Evolutionary conservation across 2,888 invertebrate species (phyloP), one percentile per base, ranked within the genome.

Genomic region (Nebria salina): DNA sequence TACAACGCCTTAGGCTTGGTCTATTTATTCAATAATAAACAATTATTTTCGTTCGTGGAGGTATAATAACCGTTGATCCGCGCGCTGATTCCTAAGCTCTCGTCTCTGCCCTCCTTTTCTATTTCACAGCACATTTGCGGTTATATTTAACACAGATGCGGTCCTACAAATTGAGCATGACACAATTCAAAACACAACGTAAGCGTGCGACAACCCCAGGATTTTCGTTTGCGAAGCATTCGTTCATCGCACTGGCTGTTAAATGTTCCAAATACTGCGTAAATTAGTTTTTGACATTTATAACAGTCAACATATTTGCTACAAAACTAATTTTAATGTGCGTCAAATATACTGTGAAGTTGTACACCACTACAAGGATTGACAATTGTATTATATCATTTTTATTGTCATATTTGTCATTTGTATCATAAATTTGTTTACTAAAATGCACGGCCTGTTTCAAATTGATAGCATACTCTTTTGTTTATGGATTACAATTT

Each of bases 101-200:
- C 1, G 66, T 13, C 66, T 66, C 70, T 70, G 1, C 34, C 5
- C 15, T 34, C 70, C 34, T 70, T 70, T 70, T 34, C 20, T 70
- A 70, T 70, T 26, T 70, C 13, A 70, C 70, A 34, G 70, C 13
- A 15, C 70, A 70, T 70, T 70, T 70, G 34, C 70, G 34, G 70
- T 70, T 70, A 25, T 26, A 70, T 70, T 70, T 26, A 70, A 54
- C 54, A 54, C 54, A 54, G 54, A 54, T 54, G 54, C 13, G 54
- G 70, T 4, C 70, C 11, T 5, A 34, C 34, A 70, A 70, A 70
- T 70, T 70, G 34, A 70, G 70, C 70, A 11, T 20, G 70, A 70
- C 25, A 70, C 34, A 70, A 26, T 70, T 70, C 34, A 70, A 70
- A 70, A 70, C 26, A 70, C 26, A 70, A 70, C 70, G 54, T 54